phyloP scores from a whole-genome alignment of 1,140 invertebrate species.

The Drosophila pandora region DNA sequence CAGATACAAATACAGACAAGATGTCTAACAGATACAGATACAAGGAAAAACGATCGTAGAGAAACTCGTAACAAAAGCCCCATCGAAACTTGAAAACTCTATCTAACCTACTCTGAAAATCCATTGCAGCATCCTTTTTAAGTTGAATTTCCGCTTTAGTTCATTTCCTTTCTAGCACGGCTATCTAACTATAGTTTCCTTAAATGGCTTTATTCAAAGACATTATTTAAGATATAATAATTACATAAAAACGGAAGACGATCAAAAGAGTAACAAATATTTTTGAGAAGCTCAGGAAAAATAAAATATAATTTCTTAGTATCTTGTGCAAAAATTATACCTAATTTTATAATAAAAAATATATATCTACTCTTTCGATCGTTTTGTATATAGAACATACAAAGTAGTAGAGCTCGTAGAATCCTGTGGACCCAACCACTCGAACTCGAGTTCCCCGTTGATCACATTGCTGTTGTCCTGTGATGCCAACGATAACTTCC shows the following conservation, averaged over 20 bases:
- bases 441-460: conserved; percentile 25
- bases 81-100: conserved; percentile 24
- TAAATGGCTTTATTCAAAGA: conserved; percentile 24
- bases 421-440: background rate
- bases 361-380: background rate
- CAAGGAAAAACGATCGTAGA: conserved; percentile 36
- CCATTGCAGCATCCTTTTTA: conserved; percentile 45
- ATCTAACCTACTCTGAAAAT: conserved; percentile 19
- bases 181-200: conserved; percentile 41
- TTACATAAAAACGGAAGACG: background rate
- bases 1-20: conserved; percentile 15
- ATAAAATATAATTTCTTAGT: no score
- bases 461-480: conserved; percentile 50
- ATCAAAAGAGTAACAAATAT: background rate
- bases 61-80: conserved; percentile 24
- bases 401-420: conserved; percentile 23
- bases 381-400: conserved; percentile 4
- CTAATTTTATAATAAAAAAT: no score
- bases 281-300: no score
- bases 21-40: conserved; percentile 13
- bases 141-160: conserved; percentile 47
- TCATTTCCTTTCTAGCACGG: conserved; percentile 51
- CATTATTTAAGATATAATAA: background rate
- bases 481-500: conserved; percentile 47
- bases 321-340: no score